Base-by-base conservation (phyloP, 2,113 vertebrate genomes). In the Neolamprologus toae region DNA sequence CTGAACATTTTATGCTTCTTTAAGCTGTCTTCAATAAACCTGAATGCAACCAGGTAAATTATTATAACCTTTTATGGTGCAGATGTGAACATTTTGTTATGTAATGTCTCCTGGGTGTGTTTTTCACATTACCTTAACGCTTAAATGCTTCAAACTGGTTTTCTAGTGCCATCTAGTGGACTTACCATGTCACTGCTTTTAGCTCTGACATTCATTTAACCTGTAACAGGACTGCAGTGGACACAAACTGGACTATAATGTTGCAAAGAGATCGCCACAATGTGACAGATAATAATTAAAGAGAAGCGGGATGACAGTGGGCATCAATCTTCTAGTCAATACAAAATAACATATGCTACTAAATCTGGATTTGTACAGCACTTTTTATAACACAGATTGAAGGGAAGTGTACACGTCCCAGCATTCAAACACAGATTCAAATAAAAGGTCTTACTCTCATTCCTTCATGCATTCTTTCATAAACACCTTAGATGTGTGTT, bases 151-250 rank as follows among this genome's bases (percentile, higher is more conserved):
- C 16, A 80, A 57, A 49, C 16, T 63, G 35, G 79, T 37, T 35
- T 76, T 88, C 26, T 79, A 35, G 23, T 81, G 88, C 86, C 92
- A 90, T 73, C 91, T 89, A 83, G 81, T 86, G 93, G 86, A 76
- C 0, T 23, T 5, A 17, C 17, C 4, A 10, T 28, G 3, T 42
- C 11, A 80, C 7, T 49, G 8, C 19, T 40, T 21, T 21, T 21
- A 8, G 26, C 16, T 47, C 26, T 76, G 49, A 87, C 82, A 40
- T 40, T 82, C 14, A 80, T 73, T 59, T 84, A 81, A 51, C 17
- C 23, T 76, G 45, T 19, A 49, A 28, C 71, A 19, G 71, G 16
- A 76, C 16, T 47, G 16, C 71, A 49, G 9, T 31, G 9, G 71
- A 76, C 23, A 49, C 42, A 19, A 49, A 31, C 23, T 49, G 42